A percentile compares a stretch with the other conserved stretches of the same genome.
phyloP scores from a whole-genome alignment of 2,888 invertebrate genomes.

The Magallana nippona region DNA sequence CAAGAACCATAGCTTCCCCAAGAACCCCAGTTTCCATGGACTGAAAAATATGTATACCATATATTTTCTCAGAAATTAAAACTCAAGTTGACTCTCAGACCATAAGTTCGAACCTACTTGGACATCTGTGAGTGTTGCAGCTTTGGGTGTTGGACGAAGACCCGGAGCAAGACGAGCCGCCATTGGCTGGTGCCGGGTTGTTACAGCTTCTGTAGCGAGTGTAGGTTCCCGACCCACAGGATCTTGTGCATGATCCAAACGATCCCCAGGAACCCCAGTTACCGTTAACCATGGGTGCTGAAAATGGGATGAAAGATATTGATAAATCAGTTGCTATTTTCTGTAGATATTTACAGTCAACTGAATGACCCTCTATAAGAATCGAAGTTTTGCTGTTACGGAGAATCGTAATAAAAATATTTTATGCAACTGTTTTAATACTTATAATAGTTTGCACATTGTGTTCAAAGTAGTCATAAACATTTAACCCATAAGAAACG shows the following conservation, averaged over 20 bases:
- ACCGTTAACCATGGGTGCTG: constrained; percentile 65
- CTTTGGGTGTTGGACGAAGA: constrained; percentile 8
- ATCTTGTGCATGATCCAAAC: constrained; percentile 67
- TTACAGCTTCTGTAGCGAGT: constrained; percentile 12
- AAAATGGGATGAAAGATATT: neutral
- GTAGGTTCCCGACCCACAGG: constrained; percentile 57
- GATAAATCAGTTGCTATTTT: too few species aligned
- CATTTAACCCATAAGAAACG: too few species aligned
- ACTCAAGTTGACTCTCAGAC: neutral
- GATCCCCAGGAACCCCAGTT: constrained; percentile 64
- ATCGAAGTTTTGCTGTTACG: too few species aligned
- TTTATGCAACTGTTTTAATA: too few species aligned
- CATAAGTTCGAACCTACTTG: neutral
- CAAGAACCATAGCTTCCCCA: constrained; percentile 40
- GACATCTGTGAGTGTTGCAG: constrained; percentile 30
- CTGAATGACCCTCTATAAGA: too few species aligned
- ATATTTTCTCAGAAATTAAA: neutral
- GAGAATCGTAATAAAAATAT: too few species aligned
- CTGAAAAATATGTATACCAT: neutral
- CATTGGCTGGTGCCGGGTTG: constrained; percentile 51
- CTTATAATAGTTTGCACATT: too few species aligned
- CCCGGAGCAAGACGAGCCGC: constrained; percentile 52
- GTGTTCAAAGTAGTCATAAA: too few species aligned
- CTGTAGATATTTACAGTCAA: too few species aligned
- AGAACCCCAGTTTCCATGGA: constrained; percentile 34